Percentiles rank a stretch among this genome's conserved stretches.
These are phyloP conservation scores for Byasa hedistus DNA, from an alignment of 2,888 invertebrate genomes.

Conservation along the genomic window DNA sequence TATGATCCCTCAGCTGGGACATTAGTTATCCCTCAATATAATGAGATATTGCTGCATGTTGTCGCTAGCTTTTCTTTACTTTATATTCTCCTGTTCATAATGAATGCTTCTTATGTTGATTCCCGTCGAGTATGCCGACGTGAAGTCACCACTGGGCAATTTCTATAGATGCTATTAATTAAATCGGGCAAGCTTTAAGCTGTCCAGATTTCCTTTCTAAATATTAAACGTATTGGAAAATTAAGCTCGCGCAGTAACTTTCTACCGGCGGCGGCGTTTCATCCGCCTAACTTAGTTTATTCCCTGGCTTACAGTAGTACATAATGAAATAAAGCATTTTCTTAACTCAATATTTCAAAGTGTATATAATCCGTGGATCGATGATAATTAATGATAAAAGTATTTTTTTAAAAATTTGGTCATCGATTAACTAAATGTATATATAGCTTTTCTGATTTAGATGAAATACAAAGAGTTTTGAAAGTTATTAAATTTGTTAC, in stretches of 20 bases:
- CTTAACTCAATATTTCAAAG: not conserved
- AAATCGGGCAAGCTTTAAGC: constrained; percentile 4
- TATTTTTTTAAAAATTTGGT: too few relatives aligned
- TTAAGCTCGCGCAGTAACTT: constrained; percentile 4
- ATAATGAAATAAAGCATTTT: constrained; percentile 1
- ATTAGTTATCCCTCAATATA: too few relatives aligned
- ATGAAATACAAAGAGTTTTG: not conserved
- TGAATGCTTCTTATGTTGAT: too few relatives aligned
- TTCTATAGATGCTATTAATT: not conserved
- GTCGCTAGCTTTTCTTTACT: too few relatives aligned
- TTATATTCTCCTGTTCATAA: too few relatives aligned
- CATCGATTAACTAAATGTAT: too few relatives aligned
- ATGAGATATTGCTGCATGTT: too few relatives aligned
- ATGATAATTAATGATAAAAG: not conserved
- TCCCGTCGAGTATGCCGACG: too few relatives aligned
- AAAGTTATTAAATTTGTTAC: not conserved
- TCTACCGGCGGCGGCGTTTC: constrained; percentile 2
- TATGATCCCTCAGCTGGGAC: too few relatives aligned
- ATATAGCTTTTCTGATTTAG: too few relatives aligned
- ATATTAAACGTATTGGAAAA: constrained; percentile 14
- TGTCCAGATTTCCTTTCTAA: constrained; percentile 10
- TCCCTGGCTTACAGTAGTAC: not conserved
- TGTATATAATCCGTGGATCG: not conserved
- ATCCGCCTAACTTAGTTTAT: constrained; percentile 5
- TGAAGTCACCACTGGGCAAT: too few relatives aligned